Evolutionary conservation across 2,113 vertebrate genomes (phyloP).

Genomic region (Clarias gariepinus): DNA sequence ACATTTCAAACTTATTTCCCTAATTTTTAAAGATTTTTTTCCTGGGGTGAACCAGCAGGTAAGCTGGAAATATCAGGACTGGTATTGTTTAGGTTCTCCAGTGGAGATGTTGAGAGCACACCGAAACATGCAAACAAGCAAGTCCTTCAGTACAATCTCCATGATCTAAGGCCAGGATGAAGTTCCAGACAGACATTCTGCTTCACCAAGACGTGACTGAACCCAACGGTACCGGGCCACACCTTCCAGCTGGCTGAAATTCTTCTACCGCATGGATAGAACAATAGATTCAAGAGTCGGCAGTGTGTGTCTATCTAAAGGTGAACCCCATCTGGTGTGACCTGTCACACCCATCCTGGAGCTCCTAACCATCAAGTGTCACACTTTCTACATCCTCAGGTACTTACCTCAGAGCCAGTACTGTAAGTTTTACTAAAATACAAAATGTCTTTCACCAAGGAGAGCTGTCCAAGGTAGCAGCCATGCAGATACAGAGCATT

Average conservation of each 20-base stretch:
- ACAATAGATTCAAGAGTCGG: background rate
- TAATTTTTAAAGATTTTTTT: too few relatives aligned
- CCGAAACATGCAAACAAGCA: background rate
- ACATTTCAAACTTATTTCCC: too few relatives aligned
- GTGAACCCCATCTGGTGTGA: background rate
- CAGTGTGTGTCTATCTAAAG: background rate
- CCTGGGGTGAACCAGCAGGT: too few relatives aligned
- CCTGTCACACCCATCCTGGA: background rate
- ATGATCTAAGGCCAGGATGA: background rate
- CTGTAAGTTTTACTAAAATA: too few relatives aligned
- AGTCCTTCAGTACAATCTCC: background rate
- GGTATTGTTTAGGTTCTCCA: background rate
- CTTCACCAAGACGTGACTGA: background rate
- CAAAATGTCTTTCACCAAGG: too few relatives aligned
- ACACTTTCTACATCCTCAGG: background rate
- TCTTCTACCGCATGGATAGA: background rate
- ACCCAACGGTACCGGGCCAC: background rate
- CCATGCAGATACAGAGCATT: too few relatives aligned
- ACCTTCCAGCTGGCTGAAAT: background rate
- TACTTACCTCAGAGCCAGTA: background rate
- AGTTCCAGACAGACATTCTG: background rate
- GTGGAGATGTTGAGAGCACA: background rate
- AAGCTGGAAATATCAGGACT: too few relatives aligned
- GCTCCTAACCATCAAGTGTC: background rate
- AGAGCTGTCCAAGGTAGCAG: too few relatives aligned